Conservation (phyloP, 2,797 vertebrate genomes). For the Notamacropus eugenii region DNA sequence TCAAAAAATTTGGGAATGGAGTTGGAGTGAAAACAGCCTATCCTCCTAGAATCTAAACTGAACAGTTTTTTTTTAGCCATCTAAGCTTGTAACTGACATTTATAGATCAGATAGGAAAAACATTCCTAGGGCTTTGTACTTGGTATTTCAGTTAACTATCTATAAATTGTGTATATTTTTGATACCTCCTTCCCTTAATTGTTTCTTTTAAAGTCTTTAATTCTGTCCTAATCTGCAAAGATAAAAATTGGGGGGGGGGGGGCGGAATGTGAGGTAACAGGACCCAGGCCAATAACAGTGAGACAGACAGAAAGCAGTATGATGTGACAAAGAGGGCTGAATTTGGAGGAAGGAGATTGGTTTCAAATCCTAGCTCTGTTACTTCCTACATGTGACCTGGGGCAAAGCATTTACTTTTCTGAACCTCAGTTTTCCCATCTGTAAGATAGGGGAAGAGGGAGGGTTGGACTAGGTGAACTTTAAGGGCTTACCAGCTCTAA, state of each 20-base stretch:
- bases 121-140: neutral
- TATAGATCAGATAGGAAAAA: neutral
- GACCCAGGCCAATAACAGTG: neutral
- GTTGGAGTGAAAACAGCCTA: neutral
- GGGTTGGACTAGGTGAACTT: neutral
- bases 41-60: neutral
- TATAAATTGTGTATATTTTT: neutral
- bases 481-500: neutral
- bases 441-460: neutral
- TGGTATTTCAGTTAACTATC: neutral
- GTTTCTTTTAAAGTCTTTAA: neutral
- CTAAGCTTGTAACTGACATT: neutral
- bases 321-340: neutral
- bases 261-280: neutral
- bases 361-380: slow-evolving; percentile 30
- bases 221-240: neutral
- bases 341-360: slow-evolving; percentile 31
- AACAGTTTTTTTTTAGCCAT: neutral
- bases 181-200: neutral
- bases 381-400: slow-evolving; percentile 9
- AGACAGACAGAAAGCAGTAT: neutral
- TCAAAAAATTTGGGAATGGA: neutral
- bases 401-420: slow-evolving; percentile 32
- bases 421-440: slow-evolving; percentile 11
- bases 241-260: neutral